phyloP scores from a whole-genome alignment of 2,113 vertebrate species.

The Callocephalon fimbriatum region DNA sequence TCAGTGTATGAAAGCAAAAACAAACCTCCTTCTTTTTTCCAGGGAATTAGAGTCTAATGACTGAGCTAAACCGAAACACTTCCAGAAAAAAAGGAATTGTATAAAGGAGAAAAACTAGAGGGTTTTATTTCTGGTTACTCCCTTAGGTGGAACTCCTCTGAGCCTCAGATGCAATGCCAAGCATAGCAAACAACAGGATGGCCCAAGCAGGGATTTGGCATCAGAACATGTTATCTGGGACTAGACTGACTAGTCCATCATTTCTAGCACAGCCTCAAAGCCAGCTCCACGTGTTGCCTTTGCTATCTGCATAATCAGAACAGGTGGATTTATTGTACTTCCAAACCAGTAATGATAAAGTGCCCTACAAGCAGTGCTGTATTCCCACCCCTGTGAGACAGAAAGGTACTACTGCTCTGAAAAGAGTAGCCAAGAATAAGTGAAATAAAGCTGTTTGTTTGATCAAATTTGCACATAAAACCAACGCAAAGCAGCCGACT shows the following conservation, averaged over 20 bases:
- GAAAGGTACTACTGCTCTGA: neutral
- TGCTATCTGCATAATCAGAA: neutral
- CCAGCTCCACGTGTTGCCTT: neutral
- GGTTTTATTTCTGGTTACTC: neutral
- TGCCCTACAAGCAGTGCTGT: neutral
- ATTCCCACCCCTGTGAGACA: neutral
- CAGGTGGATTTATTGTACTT: neutral
- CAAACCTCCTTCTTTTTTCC: neutral
- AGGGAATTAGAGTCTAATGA: neutral
- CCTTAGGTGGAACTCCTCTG: neutral
- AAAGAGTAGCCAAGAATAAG: neutral
- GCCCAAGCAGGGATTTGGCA: neutral
- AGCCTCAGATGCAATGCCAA: neutral
- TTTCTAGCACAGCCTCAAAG: neutral
- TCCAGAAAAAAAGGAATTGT: neutral
- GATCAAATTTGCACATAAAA: neutral
- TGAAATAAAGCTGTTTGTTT: neutral
- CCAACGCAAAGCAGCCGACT: neutral
- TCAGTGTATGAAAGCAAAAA: conserved; percentile 34
- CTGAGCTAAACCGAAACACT: neutral
- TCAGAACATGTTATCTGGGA: neutral
- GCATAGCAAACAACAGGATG: neutral
- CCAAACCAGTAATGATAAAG: neutral
- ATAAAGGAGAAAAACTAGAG: neutral
- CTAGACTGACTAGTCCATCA: neutral